Conservation (phyloP, 2,888 invertebrate species). For the Napeogenes inachia region DNA sequence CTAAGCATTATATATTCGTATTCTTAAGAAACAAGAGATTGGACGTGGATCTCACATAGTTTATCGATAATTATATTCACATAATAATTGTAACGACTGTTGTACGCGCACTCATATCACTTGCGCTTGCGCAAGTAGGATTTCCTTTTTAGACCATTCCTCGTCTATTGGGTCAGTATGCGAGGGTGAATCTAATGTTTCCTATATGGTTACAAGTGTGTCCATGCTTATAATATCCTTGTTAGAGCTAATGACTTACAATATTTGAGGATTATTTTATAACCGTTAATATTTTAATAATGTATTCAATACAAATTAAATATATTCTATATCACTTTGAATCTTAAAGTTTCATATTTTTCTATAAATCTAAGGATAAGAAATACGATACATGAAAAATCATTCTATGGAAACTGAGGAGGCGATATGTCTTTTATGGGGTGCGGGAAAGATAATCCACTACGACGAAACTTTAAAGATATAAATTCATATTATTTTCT, state of each 20-base stretch:
- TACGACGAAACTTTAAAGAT: too few species aligned
- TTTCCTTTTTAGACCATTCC: slow-evolving; percentile 72
- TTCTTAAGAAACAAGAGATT: too few species aligned
- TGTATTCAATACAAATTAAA: too few species aligned
- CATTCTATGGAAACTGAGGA: too few species aligned
- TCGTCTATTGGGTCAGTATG: slow-evolving; percentile 72
- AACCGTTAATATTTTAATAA: not conserved
- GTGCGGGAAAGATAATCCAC: too few species aligned
- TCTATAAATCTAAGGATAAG: too few species aligned
- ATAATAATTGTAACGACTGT: slow-evolving; percentile 46
- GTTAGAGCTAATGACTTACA: not conserved
- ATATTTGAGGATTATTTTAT: not conserved
- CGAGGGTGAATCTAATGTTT: slow-evolving; percentile 40
- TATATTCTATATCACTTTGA: too few species aligned
- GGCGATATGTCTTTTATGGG: too few species aligned
- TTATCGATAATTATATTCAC: slow-evolving; percentile 31
- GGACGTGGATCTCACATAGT: not conserved
- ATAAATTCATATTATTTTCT: too few species aligned
- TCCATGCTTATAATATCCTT: not conserved
- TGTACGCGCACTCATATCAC: slow-evolving; percentile 56
- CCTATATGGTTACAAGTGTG: slow-evolving; percentile 17
- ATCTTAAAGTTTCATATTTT: too few species aligned
- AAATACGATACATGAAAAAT: too few species aligned
- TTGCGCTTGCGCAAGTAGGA: slow-evolving; percentile 70
- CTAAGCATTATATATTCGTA: too few species aligned